Conservation (phyloP, 2,113 vertebrate species). For the Mesoclemmys tuberculata region DNA sequence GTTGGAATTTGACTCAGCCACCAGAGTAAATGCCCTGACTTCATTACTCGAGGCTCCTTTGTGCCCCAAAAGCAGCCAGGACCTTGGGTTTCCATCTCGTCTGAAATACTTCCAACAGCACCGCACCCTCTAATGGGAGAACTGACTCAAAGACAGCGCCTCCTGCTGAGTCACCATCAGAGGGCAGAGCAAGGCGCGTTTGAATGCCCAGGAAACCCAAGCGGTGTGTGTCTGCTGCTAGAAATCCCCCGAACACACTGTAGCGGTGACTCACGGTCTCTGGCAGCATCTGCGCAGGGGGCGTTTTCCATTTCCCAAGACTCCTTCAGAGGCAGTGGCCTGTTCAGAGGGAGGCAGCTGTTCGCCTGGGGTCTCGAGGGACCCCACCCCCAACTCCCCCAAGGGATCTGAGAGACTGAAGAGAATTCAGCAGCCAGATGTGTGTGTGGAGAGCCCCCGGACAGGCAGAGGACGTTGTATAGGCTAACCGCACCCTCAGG, state of each 20-base stretch:
- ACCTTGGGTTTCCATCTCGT: background rate
- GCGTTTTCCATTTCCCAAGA: conserved; percentile 56
- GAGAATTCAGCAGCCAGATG: background rate
- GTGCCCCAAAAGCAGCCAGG: background rate
- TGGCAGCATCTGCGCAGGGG: conserved; percentile 23
- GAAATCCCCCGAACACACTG: conserved; percentile 37
- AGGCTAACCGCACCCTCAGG: background rate
- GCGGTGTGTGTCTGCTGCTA: background rate
- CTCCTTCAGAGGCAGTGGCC: background rate
- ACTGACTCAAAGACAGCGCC: background rate
- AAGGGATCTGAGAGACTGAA: background rate
- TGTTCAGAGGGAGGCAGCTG: conserved; percentile 6
- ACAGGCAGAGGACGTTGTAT: background rate
- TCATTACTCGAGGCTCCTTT: background rate
- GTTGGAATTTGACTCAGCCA: background rate
- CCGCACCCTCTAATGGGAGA: background rate
- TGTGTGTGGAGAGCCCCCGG: rapidly evolving
- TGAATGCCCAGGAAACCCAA: conserved; percentile 30
- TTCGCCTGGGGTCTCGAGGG: background rate
- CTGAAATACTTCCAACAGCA: rapidly evolving
- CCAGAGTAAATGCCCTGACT: background rate
- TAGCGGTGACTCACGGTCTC: conserved; percentile 62
- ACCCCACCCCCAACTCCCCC: too few relatives aligned
- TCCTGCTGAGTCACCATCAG: background rate
- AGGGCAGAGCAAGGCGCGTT: background rate